Percentiles rank a stretch among this genome's conserved stretches.
Conservation (phyloP, 53 echinoderm and acorn worm genomes). For the Echinarachnius parma region DNA sequence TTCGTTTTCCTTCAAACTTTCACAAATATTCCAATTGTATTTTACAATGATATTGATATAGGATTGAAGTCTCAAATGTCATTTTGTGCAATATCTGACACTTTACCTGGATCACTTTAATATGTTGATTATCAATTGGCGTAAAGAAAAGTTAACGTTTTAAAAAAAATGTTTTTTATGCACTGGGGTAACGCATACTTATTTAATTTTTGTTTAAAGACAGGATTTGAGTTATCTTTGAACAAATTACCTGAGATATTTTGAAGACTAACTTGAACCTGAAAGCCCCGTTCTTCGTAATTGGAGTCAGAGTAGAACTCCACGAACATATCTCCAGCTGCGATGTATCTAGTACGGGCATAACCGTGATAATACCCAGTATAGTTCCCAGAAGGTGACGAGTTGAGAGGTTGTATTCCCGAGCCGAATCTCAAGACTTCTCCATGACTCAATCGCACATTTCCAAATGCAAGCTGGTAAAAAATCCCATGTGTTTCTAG, state of each 20-base stretch:
- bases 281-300: not conserved
- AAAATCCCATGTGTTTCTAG: not conserved
- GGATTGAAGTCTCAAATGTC: no score
- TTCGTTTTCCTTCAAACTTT: no score
- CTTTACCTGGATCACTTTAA: no score
- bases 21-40: no score
- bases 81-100: no score
- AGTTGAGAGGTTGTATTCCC: not conserved
- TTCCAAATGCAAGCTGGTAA: not conserved
- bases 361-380: not conserved
- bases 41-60: no score
- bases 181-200: no score
- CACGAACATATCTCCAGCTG: not conserved
- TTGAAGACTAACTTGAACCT: not conserved
- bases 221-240: not conserved
- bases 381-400: not conserved
- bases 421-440: not conserved
- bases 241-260: not conserved
- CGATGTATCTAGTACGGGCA: not conserved
- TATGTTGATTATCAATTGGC: no score
- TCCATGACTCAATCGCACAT: not conserved
- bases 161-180: no score
- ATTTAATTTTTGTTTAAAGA: no score
- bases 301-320: not conserved
- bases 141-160: no score